Conservation (phyloP, 2,797 vertebrate species). For the Acomys russatus region DNA sequence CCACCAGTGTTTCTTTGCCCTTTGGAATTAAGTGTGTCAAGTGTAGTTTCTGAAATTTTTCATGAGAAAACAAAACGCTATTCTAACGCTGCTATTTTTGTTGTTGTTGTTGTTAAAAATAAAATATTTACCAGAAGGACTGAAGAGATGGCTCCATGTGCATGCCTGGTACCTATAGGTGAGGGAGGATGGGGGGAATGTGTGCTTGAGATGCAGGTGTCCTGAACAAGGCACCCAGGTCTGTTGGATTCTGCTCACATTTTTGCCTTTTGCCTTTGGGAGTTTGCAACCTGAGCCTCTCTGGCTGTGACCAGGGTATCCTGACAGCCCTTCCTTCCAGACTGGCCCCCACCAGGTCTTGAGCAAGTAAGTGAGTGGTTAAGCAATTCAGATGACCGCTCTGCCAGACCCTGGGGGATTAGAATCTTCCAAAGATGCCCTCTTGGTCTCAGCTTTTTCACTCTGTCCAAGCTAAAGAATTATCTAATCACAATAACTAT, state of each 20-base stretch:
- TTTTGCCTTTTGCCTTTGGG: neutral
- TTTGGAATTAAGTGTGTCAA: constrained; percentile 88
- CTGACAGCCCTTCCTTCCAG: no score
- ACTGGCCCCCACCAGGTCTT: neutral
- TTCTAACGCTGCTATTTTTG: constrained; percentile 55
- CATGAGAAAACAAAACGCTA: constrained; percentile 81
- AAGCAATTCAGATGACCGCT: neutral
- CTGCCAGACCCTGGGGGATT: neutral
- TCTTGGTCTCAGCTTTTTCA: rapidly evolving
- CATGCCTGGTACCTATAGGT: neutral
- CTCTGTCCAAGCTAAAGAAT: neutral
- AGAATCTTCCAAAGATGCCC: neutral
- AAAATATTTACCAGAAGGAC: neutral
- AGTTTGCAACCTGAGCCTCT: neutral
- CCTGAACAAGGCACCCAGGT: neutral
- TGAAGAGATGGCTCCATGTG: neutral
- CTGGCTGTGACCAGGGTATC: rapidly evolving
- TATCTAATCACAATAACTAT: neutral
- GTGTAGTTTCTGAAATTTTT: constrained; percentile 84
- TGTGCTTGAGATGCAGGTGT: rapidly evolving
- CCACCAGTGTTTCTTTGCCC: constrained; percentile 85
- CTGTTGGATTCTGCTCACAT: neutral
- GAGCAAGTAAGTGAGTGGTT: neutral
- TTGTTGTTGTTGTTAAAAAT: constrained; percentile 34
- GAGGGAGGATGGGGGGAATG: no score